phyloP scores from a whole-genome alignment of 1,140 invertebrate genomes.

The Neodiprion virginianus region DNA sequence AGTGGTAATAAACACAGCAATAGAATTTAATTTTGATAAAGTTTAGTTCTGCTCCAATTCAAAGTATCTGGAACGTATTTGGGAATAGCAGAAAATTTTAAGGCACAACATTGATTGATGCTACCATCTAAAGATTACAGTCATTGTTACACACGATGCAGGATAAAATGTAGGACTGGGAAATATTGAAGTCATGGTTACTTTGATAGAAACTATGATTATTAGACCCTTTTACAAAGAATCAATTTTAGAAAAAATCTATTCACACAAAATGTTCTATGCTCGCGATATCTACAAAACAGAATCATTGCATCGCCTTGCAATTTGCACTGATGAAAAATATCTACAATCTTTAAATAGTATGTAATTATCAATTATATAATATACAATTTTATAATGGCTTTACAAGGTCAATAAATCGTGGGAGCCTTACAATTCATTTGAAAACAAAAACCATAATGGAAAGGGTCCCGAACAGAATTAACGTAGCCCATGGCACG shows the following conservation, averaged over 20 bases:
- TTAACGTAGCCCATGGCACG: constrained; percentile 35
- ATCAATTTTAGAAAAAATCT: constrained; percentile 61
- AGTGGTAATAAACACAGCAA: no score
- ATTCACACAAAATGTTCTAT: constrained; percentile 62
- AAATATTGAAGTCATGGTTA: constrained; percentile 20
- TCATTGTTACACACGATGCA: background rate
- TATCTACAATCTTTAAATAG: constrained; percentile 59
- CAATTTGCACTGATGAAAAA: constrained; percentile 60
- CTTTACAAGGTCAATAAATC: constrained; percentile 44
- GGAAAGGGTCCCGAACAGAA: background rate
- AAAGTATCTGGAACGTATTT: no score
- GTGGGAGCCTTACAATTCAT: constrained; percentile 29
- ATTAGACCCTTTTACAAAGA: constrained; percentile 64
- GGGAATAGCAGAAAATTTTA: no score
- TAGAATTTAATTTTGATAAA: no score
- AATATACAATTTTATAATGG: constrained; percentile 50
- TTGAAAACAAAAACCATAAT: constrained; percentile 15
- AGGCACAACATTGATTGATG: background rate
- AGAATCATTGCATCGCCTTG: constrained; percentile 60
- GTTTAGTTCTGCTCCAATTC: no score
- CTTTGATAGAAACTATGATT: constrained; percentile 65
- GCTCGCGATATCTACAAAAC: constrained; percentile 61
- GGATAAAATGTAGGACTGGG: background rate
- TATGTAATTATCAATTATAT: constrained; percentile 46
- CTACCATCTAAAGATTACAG: background rate